Evolutionary conservation across 2,797 vertebrate species (phyloP).

Genomic region (Molossus alvarezi): DNA sequence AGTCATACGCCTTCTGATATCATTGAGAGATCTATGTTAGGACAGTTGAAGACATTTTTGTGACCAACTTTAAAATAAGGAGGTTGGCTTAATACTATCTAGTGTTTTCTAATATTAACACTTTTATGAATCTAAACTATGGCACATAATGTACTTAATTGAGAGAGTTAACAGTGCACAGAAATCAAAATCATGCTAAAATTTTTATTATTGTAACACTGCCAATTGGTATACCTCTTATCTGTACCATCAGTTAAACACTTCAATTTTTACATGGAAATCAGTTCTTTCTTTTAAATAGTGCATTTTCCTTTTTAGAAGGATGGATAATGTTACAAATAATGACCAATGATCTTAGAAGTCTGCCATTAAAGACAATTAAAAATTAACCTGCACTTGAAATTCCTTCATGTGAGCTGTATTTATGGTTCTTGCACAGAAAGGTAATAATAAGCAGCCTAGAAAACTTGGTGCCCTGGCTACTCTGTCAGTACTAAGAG

Average conservation of each 20-base stretch:
- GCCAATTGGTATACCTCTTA: neutral
- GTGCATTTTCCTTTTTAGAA: neutral
- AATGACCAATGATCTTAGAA: neutral
- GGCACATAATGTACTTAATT: neutral
- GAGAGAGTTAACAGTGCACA: neutral
- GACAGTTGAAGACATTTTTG: constrained; percentile 8
- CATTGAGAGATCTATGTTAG: neutral
- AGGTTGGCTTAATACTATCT: neutral
- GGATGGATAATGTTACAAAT: neutral
- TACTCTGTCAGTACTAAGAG: neutral
- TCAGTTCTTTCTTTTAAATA: neutral
- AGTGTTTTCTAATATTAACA: neutral
- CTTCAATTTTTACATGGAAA: neutral
- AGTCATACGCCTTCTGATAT: neutral
- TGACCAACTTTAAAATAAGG: neutral
- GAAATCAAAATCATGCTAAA: neutral
- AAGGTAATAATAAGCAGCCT: neutral
- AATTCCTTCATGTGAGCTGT: neutral
- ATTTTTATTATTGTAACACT: neutral
- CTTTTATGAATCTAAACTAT: neutral
- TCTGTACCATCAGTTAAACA: neutral
- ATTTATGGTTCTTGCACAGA: neutral
- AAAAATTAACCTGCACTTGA: neutral
- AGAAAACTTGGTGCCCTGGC: neutral
- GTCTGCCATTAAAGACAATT: neutral